phyloP scores from a whole-genome alignment of 1,140 invertebrate genomes.

The Bombus cullumanus region DNA sequence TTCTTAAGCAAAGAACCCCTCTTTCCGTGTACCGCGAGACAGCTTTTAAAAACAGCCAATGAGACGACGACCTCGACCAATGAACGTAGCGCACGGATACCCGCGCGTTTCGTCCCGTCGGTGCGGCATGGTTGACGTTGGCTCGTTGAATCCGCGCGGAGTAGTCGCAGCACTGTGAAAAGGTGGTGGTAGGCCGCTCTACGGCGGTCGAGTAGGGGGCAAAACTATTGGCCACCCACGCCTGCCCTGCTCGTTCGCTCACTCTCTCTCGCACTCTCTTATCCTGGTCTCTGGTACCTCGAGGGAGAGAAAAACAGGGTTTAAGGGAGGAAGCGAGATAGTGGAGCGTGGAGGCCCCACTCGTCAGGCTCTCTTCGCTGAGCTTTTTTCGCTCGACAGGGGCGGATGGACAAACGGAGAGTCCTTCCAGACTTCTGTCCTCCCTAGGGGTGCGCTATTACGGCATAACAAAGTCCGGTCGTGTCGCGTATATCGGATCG shows the following conservation, averaged over 20 bases:
- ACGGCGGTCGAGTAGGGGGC: conserved; percentile 67
- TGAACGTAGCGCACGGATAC: conserved; percentile 22
- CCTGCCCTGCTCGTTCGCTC: conserved; percentile 61
- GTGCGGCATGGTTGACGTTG: conserved; percentile 11
- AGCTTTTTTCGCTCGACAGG: conserved; percentile 72
- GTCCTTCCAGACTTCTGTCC: conserved; percentile 76
- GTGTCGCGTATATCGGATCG: conserved; percentile 76
- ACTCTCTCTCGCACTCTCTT: conserved; percentile 49
- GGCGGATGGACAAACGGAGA: conserved; percentile 68
- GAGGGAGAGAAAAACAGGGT: conserved; percentile 72
- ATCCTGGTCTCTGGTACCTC: conserved; percentile 42
- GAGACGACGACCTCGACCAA: conserved; percentile 60
- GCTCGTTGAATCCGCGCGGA: conserved; percentile 75
- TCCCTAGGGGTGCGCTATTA: conserved; percentile 73
- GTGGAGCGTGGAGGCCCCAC: conserved; percentile 62
- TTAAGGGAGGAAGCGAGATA: conserved; percentile 37
- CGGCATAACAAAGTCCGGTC: conserved; percentile 79
- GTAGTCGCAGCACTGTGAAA: conserved; percentile 39
- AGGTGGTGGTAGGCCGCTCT: conserved; percentile 56
- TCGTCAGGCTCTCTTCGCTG: conserved; percentile 71
- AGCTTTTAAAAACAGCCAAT: conserved; percentile 75
- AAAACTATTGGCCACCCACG: conserved; percentile 82
- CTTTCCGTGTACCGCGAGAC: conserved; percentile 43
- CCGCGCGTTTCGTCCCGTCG: neutral
- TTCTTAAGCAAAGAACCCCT: conserved; percentile 70